A percentile compares a stretch with the other conserved stretches of the same genome.
Evolutionary conservation across 2,113 vertebrate species (phyloP).

Genomic region (Dicentrarchus labrax): DNA sequence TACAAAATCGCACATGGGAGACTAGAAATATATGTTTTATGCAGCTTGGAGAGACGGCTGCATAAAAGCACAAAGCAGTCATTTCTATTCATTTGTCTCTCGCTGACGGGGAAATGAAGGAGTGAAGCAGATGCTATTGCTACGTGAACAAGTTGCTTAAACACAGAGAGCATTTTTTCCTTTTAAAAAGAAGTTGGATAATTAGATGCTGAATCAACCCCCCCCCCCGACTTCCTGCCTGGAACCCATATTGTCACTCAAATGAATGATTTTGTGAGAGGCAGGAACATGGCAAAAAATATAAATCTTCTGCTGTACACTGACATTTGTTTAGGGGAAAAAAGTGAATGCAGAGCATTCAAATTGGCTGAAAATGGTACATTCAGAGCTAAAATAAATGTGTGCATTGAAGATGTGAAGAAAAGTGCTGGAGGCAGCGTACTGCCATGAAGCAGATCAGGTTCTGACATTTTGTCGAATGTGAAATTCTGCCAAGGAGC

Average conservation of each 20-base stretch:
- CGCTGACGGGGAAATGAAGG: slow-evolving; percentile 78
- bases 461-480: slow-evolving; percentile 79
- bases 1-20: slow-evolving; percentile 67
- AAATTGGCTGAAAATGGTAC: slow-evolving; percentile 65
- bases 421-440: slow-evolving; percentile 62
- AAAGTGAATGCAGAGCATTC: slow-evolving; percentile 46
- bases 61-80: slow-evolving; percentile 81
- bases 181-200: slow-evolving; percentile 75
- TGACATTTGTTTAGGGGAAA: slow-evolving; percentile 68
- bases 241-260: slow-evolving; percentile 71
- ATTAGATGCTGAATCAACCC: slow-evolving; percentile 76
- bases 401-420: slow-evolving; percentile 60
- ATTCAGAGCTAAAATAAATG: slow-evolving; percentile 65
- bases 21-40: slow-evolving; percentile 78
- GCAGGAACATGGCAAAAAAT: slow-evolving; percentile 52
- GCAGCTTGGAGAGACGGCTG: slow-evolving; percentile 70
- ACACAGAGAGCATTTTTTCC: slow-evolving; percentile 72
- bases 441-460: slow-evolving; percentile 66
- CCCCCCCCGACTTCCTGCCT: slow-evolving; percentile 63
- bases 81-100: slow-evolving; percentile 85
- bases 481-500: slow-evolving; percentile 67
- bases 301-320: slow-evolving; percentile 53
- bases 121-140: slow-evolving; percentile 81
- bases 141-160: slow-evolving; percentile 81
- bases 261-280: slow-evolving; percentile 73